Percentiles rank a stretch among this genome's conserved stretches.
Conservation (phyloP, 2,797 vertebrate species). For the Propithecus deckenii region DNA sequence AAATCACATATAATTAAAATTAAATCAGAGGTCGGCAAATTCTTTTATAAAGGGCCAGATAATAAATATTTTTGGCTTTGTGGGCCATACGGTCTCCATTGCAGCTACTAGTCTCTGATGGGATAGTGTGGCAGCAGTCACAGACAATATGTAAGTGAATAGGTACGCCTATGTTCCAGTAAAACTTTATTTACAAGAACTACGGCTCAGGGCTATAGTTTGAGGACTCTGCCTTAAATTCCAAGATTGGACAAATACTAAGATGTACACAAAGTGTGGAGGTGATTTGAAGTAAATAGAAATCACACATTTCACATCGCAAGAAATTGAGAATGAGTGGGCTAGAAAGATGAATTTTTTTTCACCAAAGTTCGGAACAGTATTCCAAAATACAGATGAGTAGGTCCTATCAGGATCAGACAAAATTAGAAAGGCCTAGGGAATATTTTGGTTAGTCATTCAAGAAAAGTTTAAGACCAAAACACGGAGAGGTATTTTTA, state of each 20-base stretch:
- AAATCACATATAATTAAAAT: background rate
- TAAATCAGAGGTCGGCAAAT: background rate
- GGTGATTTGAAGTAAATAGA: background rate
- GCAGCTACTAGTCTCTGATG: background rate
- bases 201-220: background rate
- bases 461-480: conserved; percentile 54
- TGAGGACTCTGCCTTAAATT: background rate
- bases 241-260: background rate
- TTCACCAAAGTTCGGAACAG: background rate
- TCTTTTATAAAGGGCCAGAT: background rate
- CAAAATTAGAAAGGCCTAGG: background rate
- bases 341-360: background rate
- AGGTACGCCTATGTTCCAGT: background rate
- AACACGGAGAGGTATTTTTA: conserved; percentile 31
- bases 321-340: background rate
- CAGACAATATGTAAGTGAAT: background rate
- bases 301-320: background rate
- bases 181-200: background rate
- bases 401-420: background rate
- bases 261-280: background rate
- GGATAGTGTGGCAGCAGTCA: background rate
- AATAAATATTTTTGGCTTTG: background rate
- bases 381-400: background rate
- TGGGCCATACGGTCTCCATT: background rate
- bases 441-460: background rate